Conservation (phyloP, 2,797 vertebrate genomes). For the Lepilemur septentrionalis region DNA sequence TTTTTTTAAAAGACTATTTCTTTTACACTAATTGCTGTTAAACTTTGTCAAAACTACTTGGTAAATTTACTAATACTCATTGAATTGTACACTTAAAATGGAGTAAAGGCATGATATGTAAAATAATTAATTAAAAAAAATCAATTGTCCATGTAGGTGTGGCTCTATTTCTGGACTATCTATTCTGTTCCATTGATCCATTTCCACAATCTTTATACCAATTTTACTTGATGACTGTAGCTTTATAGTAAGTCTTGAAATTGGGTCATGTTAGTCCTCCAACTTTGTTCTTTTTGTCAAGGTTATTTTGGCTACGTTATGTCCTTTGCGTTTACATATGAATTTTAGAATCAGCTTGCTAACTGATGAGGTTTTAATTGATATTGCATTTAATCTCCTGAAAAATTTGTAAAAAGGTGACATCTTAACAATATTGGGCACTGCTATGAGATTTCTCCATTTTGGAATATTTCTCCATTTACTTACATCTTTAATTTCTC, state of each 20-base stretch:
- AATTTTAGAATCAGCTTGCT: not conserved
- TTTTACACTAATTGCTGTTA: not conserved
- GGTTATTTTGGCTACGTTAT: not conserved
- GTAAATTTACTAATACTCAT: too few relatives aligned
- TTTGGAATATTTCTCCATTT: not conserved
- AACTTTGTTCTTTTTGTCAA: not conserved
- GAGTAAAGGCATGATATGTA: too few relatives aligned
- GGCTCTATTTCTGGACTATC: not conserved
- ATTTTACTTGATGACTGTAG: not conserved
- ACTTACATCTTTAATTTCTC: not conserved
- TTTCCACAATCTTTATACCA: not conserved
- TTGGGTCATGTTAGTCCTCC: not conserved
- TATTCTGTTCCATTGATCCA: not conserved
- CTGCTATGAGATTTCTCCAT: not conserved
- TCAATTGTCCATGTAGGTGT: not conserved
- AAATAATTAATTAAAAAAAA: not conserved
- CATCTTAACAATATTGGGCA: not conserved
- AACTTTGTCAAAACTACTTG: not conserved
- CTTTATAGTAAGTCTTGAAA: not conserved
- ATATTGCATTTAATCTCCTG: not conserved
- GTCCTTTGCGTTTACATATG: not conserved
- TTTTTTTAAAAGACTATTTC: not conserved
- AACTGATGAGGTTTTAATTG: not conserved
- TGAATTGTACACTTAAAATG: too few relatives aligned
- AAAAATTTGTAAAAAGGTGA: not conserved